These are phyloP conservation scores for Psammodynastes pulverulentus DNA, from an alignment of 2,113 vertebrate species.

Conservation along the genomic window DNA sequence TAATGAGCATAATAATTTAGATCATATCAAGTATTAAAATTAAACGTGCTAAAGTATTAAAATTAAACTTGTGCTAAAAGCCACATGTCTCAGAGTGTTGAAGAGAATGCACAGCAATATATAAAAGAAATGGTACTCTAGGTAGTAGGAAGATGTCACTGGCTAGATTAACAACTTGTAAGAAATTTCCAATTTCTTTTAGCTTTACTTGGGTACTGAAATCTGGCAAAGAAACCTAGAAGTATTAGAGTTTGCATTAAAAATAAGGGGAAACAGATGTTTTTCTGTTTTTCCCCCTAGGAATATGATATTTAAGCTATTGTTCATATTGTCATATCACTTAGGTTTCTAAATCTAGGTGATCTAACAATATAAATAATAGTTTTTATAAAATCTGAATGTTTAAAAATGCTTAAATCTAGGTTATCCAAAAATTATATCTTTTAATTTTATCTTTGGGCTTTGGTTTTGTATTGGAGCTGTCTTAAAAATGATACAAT, in stretches of 20 bases:
- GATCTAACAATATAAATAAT: neutral
- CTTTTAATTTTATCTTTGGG: conserved; percentile 26
- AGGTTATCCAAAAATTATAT: conserved; percentile 2
- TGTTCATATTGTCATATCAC: neutral
- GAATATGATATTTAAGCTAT: conserved; percentile 36
- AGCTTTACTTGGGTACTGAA: conserved; percentile 57
- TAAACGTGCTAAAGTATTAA: neutral
- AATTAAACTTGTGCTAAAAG: neutral
- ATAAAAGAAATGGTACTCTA: neutral
- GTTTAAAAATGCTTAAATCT: neutral
- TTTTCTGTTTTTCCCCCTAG: conserved; percentile 15
- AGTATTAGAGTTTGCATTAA: conserved; percentile 57
- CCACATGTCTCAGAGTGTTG: neutral
- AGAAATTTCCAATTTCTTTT: conserved; percentile 46
- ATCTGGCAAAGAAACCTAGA: conserved; percentile 43
- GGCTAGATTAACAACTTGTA: neutral
- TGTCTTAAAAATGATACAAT: neutral
- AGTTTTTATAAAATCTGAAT: neutral
- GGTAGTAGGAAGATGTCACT: neutral
- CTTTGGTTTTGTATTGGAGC: conserved; percentile 5
- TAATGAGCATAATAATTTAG: neutral
- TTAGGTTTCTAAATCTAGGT: neutral
- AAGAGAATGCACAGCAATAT: neutral
- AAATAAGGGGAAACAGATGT: conserved; percentile 32
- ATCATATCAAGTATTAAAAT: neutral